Evolutionary conservation across 2,888 invertebrate genomes (phyloP).

Genomic region (Syrista parreyssii): DNA sequence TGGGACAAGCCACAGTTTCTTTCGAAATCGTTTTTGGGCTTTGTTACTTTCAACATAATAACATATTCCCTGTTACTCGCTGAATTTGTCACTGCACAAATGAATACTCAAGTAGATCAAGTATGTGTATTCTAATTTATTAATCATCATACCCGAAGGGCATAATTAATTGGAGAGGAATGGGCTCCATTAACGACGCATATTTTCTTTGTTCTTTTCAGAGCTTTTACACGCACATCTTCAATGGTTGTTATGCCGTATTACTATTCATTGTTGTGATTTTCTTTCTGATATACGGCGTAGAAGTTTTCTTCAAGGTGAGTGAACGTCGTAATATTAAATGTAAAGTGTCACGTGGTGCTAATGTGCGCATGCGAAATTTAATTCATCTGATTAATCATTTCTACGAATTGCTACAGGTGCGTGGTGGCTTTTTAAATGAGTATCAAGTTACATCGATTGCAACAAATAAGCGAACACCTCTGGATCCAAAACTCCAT

Average conservation of each 20-base stretch:
- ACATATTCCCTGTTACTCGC: slow-evolving; percentile 87
- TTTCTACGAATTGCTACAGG: slow-evolving; percentile 60
- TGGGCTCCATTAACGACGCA: not conserved
- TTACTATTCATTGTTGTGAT: slow-evolving; percentile 89
- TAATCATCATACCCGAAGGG: not conserved
- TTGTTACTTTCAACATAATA: slow-evolving; percentile 89
- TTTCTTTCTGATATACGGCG: slow-evolving; percentile 93
- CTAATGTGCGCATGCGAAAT: not conserved
- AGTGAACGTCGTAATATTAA: slow-evolving; percentile 31
- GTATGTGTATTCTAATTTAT: slow-evolving; percentile 29
- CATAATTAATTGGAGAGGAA: not conserved
- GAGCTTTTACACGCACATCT: slow-evolving; percentile 85
- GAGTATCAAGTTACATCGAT: slow-evolving; percentile 77
- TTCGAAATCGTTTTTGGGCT: slow-evolving; percentile 91
- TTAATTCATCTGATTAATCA: not conserved
- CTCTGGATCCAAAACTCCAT: slow-evolving; percentile 47
- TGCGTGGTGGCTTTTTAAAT: slow-evolving; percentile 86
- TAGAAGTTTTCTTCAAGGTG: slow-evolving; percentile 94
- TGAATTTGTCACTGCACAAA: slow-evolving; percentile 73
- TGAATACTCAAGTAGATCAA: slow-evolving; percentile 57
- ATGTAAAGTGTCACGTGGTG: not conserved
- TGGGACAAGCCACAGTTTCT: slow-evolving; percentile 92
- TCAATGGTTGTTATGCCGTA: slow-evolving; percentile 93
- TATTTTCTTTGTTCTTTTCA: slow-evolving; percentile 60
- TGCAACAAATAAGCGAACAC: slow-evolving; percentile 60